Base-by-base conservation (phyloP, 2,113 vertebrate species). In the Ornithorhynchus anatinus region DNA sequence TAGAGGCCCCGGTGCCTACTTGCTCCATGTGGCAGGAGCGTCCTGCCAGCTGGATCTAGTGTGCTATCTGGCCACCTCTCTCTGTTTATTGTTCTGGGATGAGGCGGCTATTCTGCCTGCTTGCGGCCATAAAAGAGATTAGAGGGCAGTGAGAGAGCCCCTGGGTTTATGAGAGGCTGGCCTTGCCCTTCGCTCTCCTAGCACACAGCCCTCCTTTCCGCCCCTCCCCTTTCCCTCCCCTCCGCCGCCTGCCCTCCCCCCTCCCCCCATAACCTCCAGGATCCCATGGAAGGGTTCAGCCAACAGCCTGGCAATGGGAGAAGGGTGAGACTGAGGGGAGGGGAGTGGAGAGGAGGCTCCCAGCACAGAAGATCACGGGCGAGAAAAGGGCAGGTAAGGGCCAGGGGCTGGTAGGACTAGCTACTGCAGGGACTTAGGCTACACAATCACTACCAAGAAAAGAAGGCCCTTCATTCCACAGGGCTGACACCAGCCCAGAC, bases 161-260 rank as follows among this genome's bases (percentile, higher is more conserved):
- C 76, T 78, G 76, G 65, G 27, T 89, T 77, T 1, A 0, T 68
- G 79, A 82, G 79, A 76, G 84, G 57, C 85, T 80, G 88, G 82
- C 90, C 90, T 92, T 89, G 90, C 83, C 88, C 90, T 92, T 92
- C 90, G 87, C 77, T 77, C 88, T 83, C 69, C 16, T 10, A n/a
- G 59, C 78, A 72, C 58, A 59, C 60, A 70, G 27, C 50, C 59
- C 51, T 3, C n/a, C n/a, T n/a, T 38, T 68, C n/a, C n/a, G 1
- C 69, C 57, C 23, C 19, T 19, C 22, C 19, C 31, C 48, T 57
- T 38, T 68, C 57, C 23, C 19, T 19, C 22, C 19, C 31, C 48
- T 57, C 36, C 66, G 57, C 40, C 0, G 4, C 10, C 9, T 71
- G 65, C 50, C 71, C 73, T 31, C 1, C 1, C 44, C 4, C 14